Percentiles rank a stretch among this genome's conserved stretches.
Conservation (phyloP, 2,797 vertebrate species). For the Sphaeramia orbicularis region DNA sequence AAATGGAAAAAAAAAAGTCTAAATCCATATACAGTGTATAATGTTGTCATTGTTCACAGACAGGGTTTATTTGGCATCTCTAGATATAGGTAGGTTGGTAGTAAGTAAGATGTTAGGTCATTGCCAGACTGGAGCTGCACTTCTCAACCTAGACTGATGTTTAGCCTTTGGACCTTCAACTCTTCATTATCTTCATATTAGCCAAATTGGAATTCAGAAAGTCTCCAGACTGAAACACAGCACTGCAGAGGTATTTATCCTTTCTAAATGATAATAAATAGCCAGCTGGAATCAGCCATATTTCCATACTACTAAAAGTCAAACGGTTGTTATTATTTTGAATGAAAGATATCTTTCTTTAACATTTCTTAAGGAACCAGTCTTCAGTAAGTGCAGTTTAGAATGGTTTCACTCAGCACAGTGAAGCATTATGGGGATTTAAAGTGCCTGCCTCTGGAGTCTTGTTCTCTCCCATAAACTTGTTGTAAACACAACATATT, state of each 20-base stretch:
- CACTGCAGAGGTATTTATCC: not conserved
- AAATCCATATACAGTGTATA: too few relatives aligned
- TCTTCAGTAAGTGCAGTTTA: conserved; percentile 22
- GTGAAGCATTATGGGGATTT: conserved; percentile 44
- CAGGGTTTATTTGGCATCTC: too few relatives aligned
- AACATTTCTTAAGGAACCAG: not conserved
- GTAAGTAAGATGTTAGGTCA: too few relatives aligned
- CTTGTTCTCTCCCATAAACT: conserved; percentile 37
- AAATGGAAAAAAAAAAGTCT: too few relatives aligned
- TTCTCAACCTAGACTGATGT: not conserved
- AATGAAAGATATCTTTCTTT: too few relatives aligned
- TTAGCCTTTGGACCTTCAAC: not conserved
- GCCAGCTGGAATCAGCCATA: not conserved
- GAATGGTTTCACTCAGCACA: conserved; percentile 49
- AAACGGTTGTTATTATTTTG: too few relatives aligned
- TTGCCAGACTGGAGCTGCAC: not conserved
- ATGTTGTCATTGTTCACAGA: too few relatives aligned
- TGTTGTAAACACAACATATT: conserved; percentile 55
- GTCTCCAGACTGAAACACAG: conserved; percentile 3
- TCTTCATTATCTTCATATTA: not conserved
- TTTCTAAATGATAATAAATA: not conserved
- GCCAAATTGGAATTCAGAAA: not conserved
- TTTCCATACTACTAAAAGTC: too few relatives aligned
- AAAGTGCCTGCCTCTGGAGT: conserved; percentile 35
- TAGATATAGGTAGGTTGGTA: too few relatives aligned